phyloP scores from a whole-genome alignment of 2,888 invertebrate genomes.

The Ditylenchus weischeri region DNA sequence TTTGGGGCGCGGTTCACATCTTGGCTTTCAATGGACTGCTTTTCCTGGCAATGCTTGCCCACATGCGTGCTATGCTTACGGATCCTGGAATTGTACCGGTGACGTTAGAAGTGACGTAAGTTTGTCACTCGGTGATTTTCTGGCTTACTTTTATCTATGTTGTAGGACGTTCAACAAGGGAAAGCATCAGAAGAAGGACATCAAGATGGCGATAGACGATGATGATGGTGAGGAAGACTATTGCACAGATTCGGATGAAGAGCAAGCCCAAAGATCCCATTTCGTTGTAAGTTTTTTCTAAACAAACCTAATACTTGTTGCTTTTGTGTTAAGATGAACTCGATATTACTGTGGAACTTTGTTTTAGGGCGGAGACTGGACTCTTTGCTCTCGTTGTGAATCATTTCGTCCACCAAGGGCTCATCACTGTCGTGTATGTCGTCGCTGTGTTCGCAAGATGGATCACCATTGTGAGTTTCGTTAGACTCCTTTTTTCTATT shows the following conservation, averaged over 20 bases:
- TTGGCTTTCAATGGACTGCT: constrained; percentile 76
- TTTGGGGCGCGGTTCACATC: constrained; percentile 67
- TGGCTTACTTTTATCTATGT: background rate
- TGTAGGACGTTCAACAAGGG: background rate
- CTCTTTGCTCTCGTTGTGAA: constrained; percentile 77
- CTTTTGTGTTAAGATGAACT: background rate
- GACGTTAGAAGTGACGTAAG: background rate
- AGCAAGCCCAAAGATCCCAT: background rate
- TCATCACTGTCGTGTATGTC: constrained; percentile 74
- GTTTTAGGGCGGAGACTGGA: constrained; percentile 62
- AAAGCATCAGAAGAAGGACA: constrained; percentile 1
- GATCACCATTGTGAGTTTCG: constrained; percentile 78
- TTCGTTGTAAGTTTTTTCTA: constrained; percentile 2
- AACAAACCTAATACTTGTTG: background rate
- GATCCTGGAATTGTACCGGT: constrained; percentile 80
- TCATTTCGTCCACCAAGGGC: constrained; percentile 77
- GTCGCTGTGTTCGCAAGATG: constrained; percentile 64
- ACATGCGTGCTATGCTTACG: constrained; percentile 78
- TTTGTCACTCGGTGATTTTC: background rate
- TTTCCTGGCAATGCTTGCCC: constrained; percentile 73
- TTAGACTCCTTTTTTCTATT: background rate
- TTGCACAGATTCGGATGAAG: constrained; percentile 9
- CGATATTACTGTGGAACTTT: background rate
- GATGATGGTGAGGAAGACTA: constrained; percentile 10
- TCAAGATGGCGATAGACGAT: background rate